Conservation (phyloP, 2,797 vertebrate species). For the Propithecus perrieri region DNA sequence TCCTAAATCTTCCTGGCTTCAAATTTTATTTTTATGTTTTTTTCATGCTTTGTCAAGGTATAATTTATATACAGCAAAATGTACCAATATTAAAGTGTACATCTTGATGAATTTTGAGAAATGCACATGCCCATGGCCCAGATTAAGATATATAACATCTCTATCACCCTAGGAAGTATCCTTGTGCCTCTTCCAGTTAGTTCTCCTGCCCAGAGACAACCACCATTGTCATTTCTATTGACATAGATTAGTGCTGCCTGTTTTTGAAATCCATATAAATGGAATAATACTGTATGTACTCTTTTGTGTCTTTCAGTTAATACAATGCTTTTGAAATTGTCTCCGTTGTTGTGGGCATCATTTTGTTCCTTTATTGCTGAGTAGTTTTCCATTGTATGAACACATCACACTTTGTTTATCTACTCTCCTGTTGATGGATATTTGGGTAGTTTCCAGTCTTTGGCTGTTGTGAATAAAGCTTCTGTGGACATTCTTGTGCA, state of each 20-base stretch:
- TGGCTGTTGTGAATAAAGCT: neutral
- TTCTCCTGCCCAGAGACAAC: neutral
- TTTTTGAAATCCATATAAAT: neutral
- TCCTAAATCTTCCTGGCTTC: neutral
- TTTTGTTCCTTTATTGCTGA: neutral
- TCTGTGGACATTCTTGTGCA: neutral
- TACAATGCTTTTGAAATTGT: neutral
- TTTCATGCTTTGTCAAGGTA: neutral
- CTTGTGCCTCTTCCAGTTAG: neutral
- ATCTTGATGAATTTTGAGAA: constrained; percentile 38
- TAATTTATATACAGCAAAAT: neutral
- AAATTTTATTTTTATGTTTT: neutral
- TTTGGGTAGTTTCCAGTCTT: constrained; percentile 12
- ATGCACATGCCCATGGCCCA: neutral
- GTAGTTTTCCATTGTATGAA: constrained; percentile 1
- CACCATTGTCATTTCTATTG: neutral
- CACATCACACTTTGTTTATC: neutral
- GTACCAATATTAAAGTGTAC: neutral
- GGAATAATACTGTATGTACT: neutral
- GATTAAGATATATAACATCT: neutral
- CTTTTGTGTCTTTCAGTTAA: neutral
- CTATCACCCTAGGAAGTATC: neutral
- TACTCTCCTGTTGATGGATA: neutral
- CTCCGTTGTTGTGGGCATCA: neutral
- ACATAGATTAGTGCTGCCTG: neutral